phyloP scores from a whole-genome alignment of 1,140 invertebrate genomes.

The Drosophila bocki region DNA sequence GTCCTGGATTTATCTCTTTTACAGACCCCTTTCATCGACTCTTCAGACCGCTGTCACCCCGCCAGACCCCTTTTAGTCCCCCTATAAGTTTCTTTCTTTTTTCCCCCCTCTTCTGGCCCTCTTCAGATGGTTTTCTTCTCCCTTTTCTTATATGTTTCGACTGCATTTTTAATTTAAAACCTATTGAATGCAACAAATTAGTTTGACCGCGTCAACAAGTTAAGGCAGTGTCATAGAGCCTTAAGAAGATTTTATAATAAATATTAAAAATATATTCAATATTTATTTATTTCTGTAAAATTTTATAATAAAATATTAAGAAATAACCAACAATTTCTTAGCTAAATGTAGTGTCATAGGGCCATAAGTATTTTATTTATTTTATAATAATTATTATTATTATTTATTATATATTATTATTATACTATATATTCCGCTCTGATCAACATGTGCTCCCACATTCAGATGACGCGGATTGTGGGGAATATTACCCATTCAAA shows the following conservation, averaged over 20 bases:
- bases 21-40: neutral
- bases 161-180: neutral
- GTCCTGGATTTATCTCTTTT: neutral
- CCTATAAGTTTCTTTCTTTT: neutral
- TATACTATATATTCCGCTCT: neutral
- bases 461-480: neutral
- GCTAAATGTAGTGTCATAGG: neutral
- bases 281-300: too few species aligned
- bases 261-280: too few species aligned
- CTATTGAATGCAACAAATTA: slow-evolving; percentile 43
- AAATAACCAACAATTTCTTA: neutral
- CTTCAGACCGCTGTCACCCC: neutral
- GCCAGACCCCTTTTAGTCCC: neutral
- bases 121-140: neutral
- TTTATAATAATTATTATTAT: neutral
- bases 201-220: neutral
- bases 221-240: neutral
- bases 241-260: neutral
- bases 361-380: neutral
- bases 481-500: slow-evolving; percentile 15
- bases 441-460: neutral
- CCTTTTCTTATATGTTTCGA: neutral
- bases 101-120: neutral
- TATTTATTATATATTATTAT: neutral
- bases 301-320: too few species aligned